phyloP scores from a whole-genome alignment of 2,888 invertebrate genomes.

The Leptogaster cylindrica region DNA sequence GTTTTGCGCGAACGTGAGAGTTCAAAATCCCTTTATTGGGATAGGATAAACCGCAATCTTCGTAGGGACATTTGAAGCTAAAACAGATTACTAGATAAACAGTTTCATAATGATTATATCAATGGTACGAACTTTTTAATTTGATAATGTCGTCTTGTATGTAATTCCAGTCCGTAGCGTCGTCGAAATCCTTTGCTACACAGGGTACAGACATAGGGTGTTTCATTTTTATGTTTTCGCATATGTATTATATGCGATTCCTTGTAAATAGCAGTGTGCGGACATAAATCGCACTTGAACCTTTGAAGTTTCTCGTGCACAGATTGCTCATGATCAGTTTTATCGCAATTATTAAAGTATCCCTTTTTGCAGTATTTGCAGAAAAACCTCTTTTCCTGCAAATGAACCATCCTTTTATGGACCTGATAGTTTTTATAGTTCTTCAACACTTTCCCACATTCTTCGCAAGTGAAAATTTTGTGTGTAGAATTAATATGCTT shows the following conservation, averaged over 20 bases:
- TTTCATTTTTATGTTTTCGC: slow-evolving; percentile 53
- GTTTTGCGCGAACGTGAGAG: slow-evolving; percentile 36
- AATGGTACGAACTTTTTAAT: slow-evolving; percentile 50
- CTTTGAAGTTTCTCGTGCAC: slow-evolving; percentile 42
- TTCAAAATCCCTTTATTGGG: slow-evolving; percentile 41
- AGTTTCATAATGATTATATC: neutral
- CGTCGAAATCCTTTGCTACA: slow-evolving; percentile 56
- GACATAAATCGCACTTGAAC: slow-evolving; percentile 49
- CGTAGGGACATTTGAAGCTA: slow-evolving; percentile 39
- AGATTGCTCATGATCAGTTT: slow-evolving; percentile 53
- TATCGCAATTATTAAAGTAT: slow-evolving; percentile 57
- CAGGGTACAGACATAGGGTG: slow-evolving; percentile 53
- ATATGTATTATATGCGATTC: slow-evolving; percentile 56
- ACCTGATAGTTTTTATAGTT: slow-evolving; percentile 55
- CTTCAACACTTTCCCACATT: slow-evolving; percentile 55
- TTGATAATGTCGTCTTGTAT: slow-evolving; percentile 53
- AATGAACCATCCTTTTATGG: slow-evolving; percentile 56
- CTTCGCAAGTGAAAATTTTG: slow-evolving; percentile 52
- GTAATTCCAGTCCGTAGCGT: slow-evolving; percentile 53
- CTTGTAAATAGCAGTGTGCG: slow-evolving; percentile 55
- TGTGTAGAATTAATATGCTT: slow-evolving; percentile 55
- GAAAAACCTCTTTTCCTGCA: slow-evolving; percentile 54
- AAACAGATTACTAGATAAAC: neutral
- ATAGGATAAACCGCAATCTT: slow-evolving; percentile 41
- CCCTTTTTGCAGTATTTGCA: slow-evolving; percentile 57